Evolutionary conservation across 2,888 invertebrate species (phyloP).

Genomic region (Chirona hameri): DNA sequence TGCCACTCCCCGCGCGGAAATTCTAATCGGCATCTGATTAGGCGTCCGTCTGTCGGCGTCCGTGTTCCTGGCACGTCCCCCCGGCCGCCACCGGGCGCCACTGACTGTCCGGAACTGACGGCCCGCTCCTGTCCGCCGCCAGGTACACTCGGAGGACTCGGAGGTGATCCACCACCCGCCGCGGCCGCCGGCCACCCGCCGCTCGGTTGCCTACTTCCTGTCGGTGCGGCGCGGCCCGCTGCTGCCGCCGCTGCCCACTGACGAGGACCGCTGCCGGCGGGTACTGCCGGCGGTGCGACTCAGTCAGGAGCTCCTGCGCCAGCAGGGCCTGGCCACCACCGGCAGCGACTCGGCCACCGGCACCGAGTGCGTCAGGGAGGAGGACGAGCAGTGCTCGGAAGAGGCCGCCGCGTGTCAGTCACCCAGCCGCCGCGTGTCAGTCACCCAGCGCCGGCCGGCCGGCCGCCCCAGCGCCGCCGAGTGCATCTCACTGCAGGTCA

Average conservation of each 20-base stretch:
- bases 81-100: too few species aligned
- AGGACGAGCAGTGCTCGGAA: background rate
- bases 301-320: conserved; percentile 24
- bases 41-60: too few species aligned
- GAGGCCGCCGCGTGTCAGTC: too few species aligned
- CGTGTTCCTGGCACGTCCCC: too few species aligned
- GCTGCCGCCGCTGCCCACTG: background rate
- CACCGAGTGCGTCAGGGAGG: background rate
- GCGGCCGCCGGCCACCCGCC: background rate
- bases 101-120: background rate
- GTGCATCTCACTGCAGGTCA: conserved; percentile 11
- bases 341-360: background rate
- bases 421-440: background rate
- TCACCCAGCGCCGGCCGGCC: background rate
- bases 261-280: background rate
- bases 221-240: background rate
- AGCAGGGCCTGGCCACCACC: background rate
- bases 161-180: background rate
- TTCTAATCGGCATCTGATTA: too few species aligned
- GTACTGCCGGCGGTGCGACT: conserved; percentile 9
- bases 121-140: background rate
- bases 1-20: too few species aligned
- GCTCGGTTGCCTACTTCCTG: conserved; percentile 22
- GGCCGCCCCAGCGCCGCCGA: background rate
- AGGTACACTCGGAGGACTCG: background rate